A percentile compares a stretch with the other conserved stretches of the same genome.
phyloP scores from a whole-genome alignment of 2,113 vertebrate genomes.

The Psettodes erumei region DNA sequence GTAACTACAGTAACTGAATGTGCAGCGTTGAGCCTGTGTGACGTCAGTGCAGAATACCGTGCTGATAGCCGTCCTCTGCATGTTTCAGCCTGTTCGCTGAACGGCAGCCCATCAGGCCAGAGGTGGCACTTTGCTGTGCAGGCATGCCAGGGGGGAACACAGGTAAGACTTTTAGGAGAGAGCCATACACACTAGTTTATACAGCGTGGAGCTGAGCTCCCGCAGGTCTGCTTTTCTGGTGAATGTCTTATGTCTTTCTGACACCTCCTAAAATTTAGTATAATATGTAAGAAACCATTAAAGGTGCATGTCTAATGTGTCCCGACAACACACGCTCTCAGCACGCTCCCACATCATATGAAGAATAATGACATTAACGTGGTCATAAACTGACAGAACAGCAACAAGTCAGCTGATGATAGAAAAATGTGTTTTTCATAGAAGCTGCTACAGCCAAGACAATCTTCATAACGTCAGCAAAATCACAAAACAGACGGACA shows the following conservation, averaged over 20 bases:
- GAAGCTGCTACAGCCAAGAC: background rate
- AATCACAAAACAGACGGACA: background rate
- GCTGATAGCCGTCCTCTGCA: background rate
- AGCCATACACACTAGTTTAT: background rate
- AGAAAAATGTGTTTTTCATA: background rate
- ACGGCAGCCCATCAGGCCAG: slow-evolving; percentile 62
- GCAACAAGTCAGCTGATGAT: background rate
- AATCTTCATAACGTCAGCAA: background rate
- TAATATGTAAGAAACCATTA: too few species aligned
- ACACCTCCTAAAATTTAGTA: too few species aligned
- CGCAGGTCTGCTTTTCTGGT: background rate
- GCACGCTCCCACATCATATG: too few species aligned
- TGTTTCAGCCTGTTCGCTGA: slow-evolving; percentile 71
- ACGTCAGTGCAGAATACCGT: background rate
- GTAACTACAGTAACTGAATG: background rate
- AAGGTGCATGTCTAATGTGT: background rate
- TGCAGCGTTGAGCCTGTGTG: background rate
- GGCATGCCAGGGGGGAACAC: slow-evolving; percentile 46
- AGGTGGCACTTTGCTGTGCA: slow-evolving; percentile 71
- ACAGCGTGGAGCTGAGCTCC: background rate
- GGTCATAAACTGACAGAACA: background rate
- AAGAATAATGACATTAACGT: too few species aligned
- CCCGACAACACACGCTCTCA: background rate
- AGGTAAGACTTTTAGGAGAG: slow-evolving; percentile 52
- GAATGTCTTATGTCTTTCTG: too few species aligned